These are phyloP conservation scores for Arrhamphus sclerolepis DNA, from an alignment of 2,797 vertebrate genomes.

Conservation along the genomic window DNA sequence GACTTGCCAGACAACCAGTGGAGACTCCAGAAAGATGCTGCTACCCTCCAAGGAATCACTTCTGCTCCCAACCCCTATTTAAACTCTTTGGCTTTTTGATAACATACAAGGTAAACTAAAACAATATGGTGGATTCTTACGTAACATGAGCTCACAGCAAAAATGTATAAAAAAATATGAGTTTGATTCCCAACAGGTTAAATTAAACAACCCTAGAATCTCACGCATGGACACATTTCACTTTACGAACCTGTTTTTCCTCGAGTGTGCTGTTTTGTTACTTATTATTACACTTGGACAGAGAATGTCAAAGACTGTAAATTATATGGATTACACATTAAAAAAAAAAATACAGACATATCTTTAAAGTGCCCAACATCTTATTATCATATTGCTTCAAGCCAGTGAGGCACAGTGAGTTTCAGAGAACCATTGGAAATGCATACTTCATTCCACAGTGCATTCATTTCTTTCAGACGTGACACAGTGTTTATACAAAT, in stretches of 20 bases:
- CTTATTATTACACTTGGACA: slow-evolving; percentile 11
- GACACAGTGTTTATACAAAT: too few species aligned
- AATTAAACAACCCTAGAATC: too few species aligned
- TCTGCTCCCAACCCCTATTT: background rate
- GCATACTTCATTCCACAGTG: slow-evolving; percentile 13
- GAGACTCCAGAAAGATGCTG: background rate
- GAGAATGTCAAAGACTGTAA: slow-evolving; percentile 25
- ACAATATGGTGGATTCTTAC: background rate
- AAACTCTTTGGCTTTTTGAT: background rate
- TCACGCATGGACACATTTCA: background rate
- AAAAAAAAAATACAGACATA: slow-evolving; percentile 39
- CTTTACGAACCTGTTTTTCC: background rate
- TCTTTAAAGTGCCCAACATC: slow-evolving; percentile 42
- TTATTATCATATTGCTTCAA: slow-evolving; percentile 59
- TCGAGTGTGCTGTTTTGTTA: slow-evolving; percentile 10
- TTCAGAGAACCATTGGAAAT: slow-evolving; percentile 30
- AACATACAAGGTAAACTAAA: background rate
- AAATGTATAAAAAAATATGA: background rate
- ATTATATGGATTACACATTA: slow-evolving; percentile 24
- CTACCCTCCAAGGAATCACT: background rate
- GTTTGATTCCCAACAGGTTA: too few species aligned
- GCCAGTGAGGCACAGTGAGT: slow-evolving; percentile 55
- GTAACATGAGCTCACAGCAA: background rate
- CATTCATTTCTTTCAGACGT: background rate
- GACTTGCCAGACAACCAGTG: background rate